Evolutionary conservation across 2,797 vertebrate species (phyloP).

Genomic region (Spinibarbus caldwelli): DNA sequence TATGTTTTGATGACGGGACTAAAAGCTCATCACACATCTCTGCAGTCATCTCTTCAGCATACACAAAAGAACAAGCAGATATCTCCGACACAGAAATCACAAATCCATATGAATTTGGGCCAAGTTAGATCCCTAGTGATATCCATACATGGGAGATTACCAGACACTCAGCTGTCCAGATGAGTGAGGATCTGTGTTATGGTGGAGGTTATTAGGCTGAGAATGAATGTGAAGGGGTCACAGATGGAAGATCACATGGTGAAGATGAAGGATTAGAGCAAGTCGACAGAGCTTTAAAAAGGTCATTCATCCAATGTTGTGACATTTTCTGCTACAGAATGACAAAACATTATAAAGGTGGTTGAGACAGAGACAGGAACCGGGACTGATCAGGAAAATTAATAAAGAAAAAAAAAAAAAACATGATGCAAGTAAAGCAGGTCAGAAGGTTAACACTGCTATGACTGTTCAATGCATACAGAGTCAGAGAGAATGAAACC

Average conservation of each 20-base stretch:
- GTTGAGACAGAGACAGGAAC: neutral
- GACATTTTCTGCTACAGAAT: constrained; percentile 38
- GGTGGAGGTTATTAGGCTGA: constrained; percentile 38
- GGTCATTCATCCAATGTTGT: constrained; percentile 47
- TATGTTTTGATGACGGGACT: neutral
- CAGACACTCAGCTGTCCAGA: constrained; percentile 22
- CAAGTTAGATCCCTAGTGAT: neutral
- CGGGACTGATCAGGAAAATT: neutral
- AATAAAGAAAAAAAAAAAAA: neutral
- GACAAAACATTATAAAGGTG: constrained; percentile 33
- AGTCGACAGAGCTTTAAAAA: constrained; percentile 50
- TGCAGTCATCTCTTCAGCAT: neutral
- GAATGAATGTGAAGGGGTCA: constrained; percentile 55
- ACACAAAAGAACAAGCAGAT: neutral
- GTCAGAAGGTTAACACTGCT: constrained; percentile 17
- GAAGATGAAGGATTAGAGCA: constrained; percentile 49
- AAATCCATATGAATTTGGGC: neutral
- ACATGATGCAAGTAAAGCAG: neutral
- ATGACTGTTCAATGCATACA: neutral
- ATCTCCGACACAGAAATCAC: neutral
- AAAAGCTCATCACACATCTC: constrained; percentile 3
- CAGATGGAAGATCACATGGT: constrained; percentile 42
- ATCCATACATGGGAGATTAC: constrained; percentile 31
- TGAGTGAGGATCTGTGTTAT: constrained; percentile 31
- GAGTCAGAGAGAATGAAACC: too few species aligned